Conservation (phyloP, 1,140 invertebrate genomes). For the Drosophila kurseongensis region DNA sequence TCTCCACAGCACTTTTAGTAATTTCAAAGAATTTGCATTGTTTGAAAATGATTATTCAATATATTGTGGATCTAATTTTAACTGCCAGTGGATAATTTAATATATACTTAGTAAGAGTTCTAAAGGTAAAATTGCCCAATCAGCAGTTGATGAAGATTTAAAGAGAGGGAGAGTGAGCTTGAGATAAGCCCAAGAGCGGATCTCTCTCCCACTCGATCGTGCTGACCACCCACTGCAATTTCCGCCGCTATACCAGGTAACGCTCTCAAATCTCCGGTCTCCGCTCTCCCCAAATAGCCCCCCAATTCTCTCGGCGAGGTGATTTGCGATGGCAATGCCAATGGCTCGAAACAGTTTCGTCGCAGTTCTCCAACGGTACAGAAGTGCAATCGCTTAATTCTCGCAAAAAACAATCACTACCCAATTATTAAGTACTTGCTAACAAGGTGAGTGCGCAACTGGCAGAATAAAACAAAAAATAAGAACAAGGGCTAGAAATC, state of each 20-base stretch:
- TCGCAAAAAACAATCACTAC: constrained; percentile 35
- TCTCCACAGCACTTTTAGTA: constrained; percentile 12
- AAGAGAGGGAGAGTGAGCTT: not conserved
- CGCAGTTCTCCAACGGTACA: constrained; percentile 62
- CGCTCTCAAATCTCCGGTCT: constrained; percentile 3
- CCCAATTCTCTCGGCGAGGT: constrained; percentile 30
- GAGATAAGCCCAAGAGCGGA: constrained; percentile 11
- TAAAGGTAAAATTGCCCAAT: not conserved
- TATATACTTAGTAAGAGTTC: not conserved
- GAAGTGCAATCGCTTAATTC: constrained; percentile 45
- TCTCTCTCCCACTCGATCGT: constrained; percentile 21
- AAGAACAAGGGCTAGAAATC: constrained; percentile 24
- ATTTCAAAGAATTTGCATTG: constrained; percentile 9
- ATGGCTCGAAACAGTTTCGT: constrained; percentile 54
- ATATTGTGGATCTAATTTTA: not conserved
- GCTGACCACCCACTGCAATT: constrained; percentile 27
- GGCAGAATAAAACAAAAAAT: constrained; percentile 3
- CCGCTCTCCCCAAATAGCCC: constrained; percentile 15
- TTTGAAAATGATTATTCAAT: not conserved
- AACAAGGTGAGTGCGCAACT: constrained; percentile 58
- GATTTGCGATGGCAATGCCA: constrained; percentile 54
- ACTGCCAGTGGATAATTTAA: not conserved
- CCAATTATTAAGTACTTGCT: constrained; percentile 52
- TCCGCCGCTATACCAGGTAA: constrained; percentile 15
- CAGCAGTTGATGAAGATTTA: not conserved